A percentile compares a stretch with the other conserved stretches of the same genome.
These are phyloP conservation scores for Campoletis raptor DNA, from an alignment of 2,888 invertebrate species.

Conservation along the genomic window DNA sequence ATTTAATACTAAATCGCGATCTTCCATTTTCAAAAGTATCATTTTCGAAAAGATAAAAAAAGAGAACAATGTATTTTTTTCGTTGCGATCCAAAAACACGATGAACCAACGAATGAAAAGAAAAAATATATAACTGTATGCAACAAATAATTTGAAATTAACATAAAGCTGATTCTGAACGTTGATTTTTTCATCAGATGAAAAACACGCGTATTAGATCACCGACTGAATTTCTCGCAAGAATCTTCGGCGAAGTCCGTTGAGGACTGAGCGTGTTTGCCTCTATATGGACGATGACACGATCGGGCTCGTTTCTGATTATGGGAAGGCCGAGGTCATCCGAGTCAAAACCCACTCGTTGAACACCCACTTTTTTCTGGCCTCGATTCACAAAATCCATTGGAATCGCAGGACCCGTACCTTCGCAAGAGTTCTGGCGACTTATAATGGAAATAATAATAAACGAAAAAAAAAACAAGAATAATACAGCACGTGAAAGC, in stretches of 20 bases:
- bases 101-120: background rate
- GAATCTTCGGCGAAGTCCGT: conserved; percentile 21
- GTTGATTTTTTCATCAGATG: background rate
- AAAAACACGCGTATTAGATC: conserved; percentile 30
- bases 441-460: conserved; percentile 31
- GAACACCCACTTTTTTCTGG: conserved; percentile 68
- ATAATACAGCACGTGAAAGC: conserved; percentile 13
- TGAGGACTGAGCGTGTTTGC: conserved; percentile 45
- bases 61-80: background rate
- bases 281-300: conserved; percentile 65
- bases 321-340: conserved; percentile 74
- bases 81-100: background rate
- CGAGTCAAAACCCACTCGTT: conserved; percentile 66
- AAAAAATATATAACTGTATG: background rate
- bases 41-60: background rate
- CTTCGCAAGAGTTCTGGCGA: conserved; percentile 16
- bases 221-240: conserved; percentile 4
- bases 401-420: conserved; percentile 11
- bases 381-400: conserved; percentile 67
- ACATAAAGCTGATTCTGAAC: background rate
- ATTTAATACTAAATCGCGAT: background rate
- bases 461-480: background rate
- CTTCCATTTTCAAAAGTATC: background rate
- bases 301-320: conserved; percentile 69
- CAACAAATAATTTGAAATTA: background rate